Evolutionary conservation across 1,140 invertebrate genomes (phyloP).

Genomic region (Drosophila ohnishii): DNA sequence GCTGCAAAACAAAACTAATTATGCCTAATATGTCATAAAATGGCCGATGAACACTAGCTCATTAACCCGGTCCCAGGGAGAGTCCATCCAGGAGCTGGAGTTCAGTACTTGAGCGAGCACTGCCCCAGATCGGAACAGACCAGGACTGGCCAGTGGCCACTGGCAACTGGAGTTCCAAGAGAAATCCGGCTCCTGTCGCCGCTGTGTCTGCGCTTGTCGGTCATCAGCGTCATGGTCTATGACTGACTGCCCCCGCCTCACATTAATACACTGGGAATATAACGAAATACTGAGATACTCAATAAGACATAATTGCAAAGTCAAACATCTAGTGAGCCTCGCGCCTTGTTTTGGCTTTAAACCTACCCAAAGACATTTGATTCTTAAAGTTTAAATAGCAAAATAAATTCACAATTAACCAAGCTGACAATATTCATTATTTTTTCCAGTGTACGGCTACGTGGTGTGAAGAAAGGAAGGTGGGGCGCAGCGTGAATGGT

Average conservation of each 20-base stretch:
- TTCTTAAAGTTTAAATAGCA: no score
- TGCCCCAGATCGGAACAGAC: neutral
- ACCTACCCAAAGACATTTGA: no score
- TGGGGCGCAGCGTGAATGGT: slow-evolving; percentile 24
- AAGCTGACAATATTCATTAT: neutral
- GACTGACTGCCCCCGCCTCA: slow-evolving; percentile 4
- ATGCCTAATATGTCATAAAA: slow-evolving; percentile 54
- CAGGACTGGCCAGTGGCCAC: neutral
- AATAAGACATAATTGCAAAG: neutral
- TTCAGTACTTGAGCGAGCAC: neutral
- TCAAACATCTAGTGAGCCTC: neutral
- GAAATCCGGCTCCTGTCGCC: slow-evolving; percentile 26
- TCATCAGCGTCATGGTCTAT: slow-evolving; percentile 54
- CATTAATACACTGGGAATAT: slow-evolving; percentile 10
- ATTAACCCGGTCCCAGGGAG: slow-evolving; percentile 30
- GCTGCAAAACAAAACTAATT: slow-evolving; percentile 29
- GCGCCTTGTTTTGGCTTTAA: neutral
- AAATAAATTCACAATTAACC: no score
- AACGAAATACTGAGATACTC: neutral
- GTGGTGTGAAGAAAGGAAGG: neutral
- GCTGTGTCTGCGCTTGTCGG: slow-evolving; percentile 40
- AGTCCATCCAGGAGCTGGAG: slow-evolving; percentile 2
- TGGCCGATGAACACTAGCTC: slow-evolving; percentile 42
- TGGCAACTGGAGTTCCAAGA: slow-evolving; percentile 4
- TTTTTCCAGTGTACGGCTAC: neutral